Evolutionary conservation across 1,140 invertebrate genomes (phyloP), one percentile per base, ranked within the genome.

Genomic region (Anastatus disparis): DNA sequence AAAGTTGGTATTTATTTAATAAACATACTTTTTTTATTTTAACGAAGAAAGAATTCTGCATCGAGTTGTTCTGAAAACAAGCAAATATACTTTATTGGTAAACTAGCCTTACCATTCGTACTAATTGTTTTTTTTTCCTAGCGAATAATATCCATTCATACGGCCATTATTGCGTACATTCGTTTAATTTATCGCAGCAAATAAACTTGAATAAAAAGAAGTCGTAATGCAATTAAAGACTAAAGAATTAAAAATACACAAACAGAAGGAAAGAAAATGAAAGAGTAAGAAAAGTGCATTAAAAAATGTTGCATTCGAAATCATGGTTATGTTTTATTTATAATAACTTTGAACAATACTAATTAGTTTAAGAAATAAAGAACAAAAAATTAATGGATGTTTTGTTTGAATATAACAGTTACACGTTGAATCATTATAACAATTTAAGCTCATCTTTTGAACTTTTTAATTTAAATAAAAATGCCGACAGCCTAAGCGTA

Each of bases 401-500:
- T n/a, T n/a, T n/a, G n/a, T n/a, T n/a, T n/a, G n/a, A n/a, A n/a
- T n/a, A n/a, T n/a, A n/a, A n/a, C n/a, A n/a, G n/a, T n/a, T n/a
- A n/a, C n/a, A n/a, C n/a, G n/a, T n/a, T n/a, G n/a, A n/a, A n/a
- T n/a, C n/a, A n/a, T n/a, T n/a, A n/a, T n/a, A n/a, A n/a, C n/a
- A n/a, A n/a, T n/a, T n/a, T n/a, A n/a, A n/a, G n/a, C 53, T 55
- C 52, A 24, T 52, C 29, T 9, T 15, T 6, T 24, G 17, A 4
- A n/a, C 15, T 26, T 64, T 55, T 35, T 65, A 65, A 65, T 65
- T 65, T 53, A 27, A 65, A 65, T 65, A 65, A 53, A 65, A 65
- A 65, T 65, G 50, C 48, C 35, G 12, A 6, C 15, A 29, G 42
- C 55, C 10, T 0, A 44, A 44, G 3, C 35, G 35, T 26, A 27